Evolutionary conservation across 2,113 vertebrate genomes (phyloP).

Genomic region (Hystrix brachyura): DNA sequence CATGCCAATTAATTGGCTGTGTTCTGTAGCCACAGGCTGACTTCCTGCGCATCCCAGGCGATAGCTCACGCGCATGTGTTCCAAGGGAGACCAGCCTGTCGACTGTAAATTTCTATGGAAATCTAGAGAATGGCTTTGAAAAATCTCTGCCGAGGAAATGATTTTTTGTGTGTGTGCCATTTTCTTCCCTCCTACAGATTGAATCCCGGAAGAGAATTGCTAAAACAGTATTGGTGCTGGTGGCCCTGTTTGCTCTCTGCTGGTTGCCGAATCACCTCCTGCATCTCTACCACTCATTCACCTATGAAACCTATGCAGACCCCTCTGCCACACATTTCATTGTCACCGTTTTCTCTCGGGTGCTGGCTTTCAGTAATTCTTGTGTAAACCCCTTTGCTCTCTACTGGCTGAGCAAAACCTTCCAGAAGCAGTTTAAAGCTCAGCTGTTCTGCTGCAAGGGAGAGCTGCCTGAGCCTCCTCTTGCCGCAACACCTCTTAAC

Average conservation of each 20-base stretch:
- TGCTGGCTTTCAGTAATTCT: constrained; percentile 92
- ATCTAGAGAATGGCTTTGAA: not conserved
- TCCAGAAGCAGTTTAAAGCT: constrained; percentile 91
- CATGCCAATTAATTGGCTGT: constrained; percentile 52
- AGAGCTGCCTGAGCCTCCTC: constrained; percentile 40
- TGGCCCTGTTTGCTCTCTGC: constrained; percentile 91
- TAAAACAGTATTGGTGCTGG: constrained; percentile 91
- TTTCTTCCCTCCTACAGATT: constrained; percentile 84
- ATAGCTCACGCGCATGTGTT: constrained; percentile 5
- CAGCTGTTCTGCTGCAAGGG: constrained; percentile 88
- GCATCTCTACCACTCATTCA: constrained; percentile 91
- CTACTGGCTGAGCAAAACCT: constrained; percentile 91
- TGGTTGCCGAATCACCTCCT: constrained; percentile 92
- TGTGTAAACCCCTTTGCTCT: constrained; percentile 92
- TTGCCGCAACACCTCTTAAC: constrained; percentile 78
- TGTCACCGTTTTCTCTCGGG: constrained; percentile 88
- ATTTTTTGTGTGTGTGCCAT: not conserved
- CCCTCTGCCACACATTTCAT: constrained; percentile 88
- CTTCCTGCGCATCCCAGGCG: not conserved
- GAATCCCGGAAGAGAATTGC: constrained; percentile 92
- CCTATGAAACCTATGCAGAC: constrained; percentile 84
- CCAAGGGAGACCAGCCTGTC: constrained; percentile 35
- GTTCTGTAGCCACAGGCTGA: constrained; percentile 42
- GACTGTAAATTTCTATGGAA: constrained; percentile 45
- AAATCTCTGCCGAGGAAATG: constrained; percentile 51